Evolutionary conservation across 2,888 invertebrate species (phyloP).

Genomic region (Microctonus brassicae): DNA sequence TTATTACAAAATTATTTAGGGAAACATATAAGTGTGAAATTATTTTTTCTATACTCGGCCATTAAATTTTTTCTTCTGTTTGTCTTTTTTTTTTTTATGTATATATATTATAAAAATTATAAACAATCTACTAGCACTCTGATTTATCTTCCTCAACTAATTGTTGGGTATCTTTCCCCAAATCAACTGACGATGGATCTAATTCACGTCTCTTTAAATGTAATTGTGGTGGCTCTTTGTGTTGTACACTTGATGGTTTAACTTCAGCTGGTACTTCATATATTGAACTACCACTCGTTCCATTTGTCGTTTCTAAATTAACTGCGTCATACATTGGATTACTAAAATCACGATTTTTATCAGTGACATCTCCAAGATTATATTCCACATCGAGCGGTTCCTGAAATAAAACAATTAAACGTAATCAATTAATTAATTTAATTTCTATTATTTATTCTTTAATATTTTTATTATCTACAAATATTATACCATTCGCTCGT

Average conservation of each 20-base stretch:
- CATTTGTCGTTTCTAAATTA: constrained; percentile 75
- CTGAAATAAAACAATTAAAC: constrained; percentile 48
- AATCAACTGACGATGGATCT: constrained; percentile 86
- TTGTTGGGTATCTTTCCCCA: constrained; percentile 92
- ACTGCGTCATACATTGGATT: constrained; percentile 98
- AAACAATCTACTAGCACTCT: constrained; percentile 64
- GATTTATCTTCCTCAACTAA: constrained; percentile 90
- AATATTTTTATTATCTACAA: not conserved
- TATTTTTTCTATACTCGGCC: not conserved
- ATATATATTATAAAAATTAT: constrained; percentile 1
- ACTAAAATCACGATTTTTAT: constrained; percentile 92
- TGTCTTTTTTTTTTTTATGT: not conserved
- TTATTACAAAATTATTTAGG: not conserved
- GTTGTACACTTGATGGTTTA: constrained; percentile 85
- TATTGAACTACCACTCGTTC: constrained; percentile 78
- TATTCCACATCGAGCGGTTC: constrained; percentile 84
- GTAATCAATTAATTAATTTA: constrained; percentile 4
- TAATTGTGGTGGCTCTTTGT: constrained; percentile 81
- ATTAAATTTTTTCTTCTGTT: not conserved
- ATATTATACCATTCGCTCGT: constrained; percentile 68
- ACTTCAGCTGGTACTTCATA: constrained; percentile 87
- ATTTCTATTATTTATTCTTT: not conserved
- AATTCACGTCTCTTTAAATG: constrained; percentile 83
- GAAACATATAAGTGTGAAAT: not conserved
- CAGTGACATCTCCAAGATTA: constrained; percentile 81